phyloP scores from a whole-genome alignment of 2,888 invertebrate species.

The Dynastes grantii region DNA sequence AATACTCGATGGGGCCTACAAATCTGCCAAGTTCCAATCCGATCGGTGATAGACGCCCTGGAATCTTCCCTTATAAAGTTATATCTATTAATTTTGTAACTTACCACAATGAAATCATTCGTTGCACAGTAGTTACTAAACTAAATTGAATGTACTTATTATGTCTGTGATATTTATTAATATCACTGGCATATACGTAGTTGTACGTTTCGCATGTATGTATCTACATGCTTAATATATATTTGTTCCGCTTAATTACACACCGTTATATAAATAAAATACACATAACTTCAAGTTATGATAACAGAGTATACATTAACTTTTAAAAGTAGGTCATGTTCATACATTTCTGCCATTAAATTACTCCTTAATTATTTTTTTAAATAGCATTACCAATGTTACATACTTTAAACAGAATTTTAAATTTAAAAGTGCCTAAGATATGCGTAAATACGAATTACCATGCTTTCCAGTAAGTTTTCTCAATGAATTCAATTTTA shows the following conservation, averaged over 20 bases:
- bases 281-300: slow-evolving; percentile 44
- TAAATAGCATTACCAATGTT: slow-evolving; percentile 42
- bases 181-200: background rate
- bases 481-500: slow-evolving; percentile 2
- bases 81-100: no score
- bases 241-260: slow-evolving; percentile 50
- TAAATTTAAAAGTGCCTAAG: slow-evolving; percentile 34
- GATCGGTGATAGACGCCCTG: no score
- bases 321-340: slow-evolving; percentile 60
- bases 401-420: slow-evolving; percentile 35
- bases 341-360: slow-evolving; percentile 48
- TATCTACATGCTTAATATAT: slow-evolving; percentile 7
- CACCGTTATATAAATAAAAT: slow-evolving; percentile 47
- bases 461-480: slow-evolving; percentile 4
- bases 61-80: no score
- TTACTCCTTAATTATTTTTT: slow-evolving; percentile 33
- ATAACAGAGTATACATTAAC: slow-evolving; percentile 57
- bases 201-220: background rate
- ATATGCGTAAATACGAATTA: slow-evolving; percentile 21
- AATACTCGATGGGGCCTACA: no score
- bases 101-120: no score
- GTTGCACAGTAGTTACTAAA: no score
- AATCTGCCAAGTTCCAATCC: no score
- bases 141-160: no score
- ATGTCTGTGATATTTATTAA: background rate